A percentile compares a stretch with the other conserved stretches of the same genome.
Conservation (phyloP, 2,888 invertebrate genomes). For the Ferrisia virgata region DNA sequence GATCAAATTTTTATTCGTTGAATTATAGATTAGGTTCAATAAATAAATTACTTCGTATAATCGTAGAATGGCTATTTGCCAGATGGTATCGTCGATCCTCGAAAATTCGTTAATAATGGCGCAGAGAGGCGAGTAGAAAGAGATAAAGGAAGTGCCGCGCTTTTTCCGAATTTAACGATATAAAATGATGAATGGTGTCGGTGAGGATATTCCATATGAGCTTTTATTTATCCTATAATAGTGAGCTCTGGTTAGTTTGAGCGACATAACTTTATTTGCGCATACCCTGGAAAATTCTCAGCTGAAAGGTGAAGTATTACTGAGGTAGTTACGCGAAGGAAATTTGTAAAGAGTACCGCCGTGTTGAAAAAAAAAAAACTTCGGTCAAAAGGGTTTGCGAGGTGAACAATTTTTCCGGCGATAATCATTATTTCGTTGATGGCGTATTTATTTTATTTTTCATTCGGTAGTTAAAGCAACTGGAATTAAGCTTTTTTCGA, state of each 20-base stretch:
- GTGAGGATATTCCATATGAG: constrained; percentile 15
- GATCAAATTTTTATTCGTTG: background rate
- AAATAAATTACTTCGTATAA: background rate
- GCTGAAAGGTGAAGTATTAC: background rate
- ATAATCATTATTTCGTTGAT: background rate
- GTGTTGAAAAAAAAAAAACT: background rate
- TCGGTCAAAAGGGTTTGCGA: background rate
- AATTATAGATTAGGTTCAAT: constrained; percentile 11
- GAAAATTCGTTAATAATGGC: constrained; percentile 32
- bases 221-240: constrained; percentile 13
- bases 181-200: constrained; percentile 2
- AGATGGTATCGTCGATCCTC: constrained; percentile 35
- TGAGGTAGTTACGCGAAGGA: background rate
- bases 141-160: background rate
- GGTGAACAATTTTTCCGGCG: background rate
- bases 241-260: background rate
- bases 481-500: no score
- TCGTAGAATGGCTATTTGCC: constrained; percentile 23
- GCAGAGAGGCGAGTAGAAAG: background rate
- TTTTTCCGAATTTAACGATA: constrained; percentile 22
- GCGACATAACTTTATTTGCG: constrained; percentile 1
- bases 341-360: background rate
- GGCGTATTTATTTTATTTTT: background rate
- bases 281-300: background rate
- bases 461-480: no score